These are phyloP conservation scores for Ptycholaimellus sp. DNA, from an alignment of 2,888 invertebrate genomes.

Conservation along the genomic window DNA sequence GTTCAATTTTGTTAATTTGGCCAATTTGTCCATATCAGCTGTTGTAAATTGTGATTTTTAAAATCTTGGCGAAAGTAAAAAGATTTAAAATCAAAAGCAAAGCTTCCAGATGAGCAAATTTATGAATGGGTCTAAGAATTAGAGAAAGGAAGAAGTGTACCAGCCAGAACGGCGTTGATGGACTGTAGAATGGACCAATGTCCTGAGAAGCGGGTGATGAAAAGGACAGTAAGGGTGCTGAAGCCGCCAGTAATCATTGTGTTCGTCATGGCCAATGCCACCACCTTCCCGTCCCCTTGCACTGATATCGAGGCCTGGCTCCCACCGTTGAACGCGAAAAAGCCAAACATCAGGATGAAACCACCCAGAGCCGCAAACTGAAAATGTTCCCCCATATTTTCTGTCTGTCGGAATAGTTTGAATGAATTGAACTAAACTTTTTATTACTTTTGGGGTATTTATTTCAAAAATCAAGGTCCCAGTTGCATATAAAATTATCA, in stretches of 20 bases:
- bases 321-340: constrained; percentile 34
- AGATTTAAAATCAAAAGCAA: not conserved
- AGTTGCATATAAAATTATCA: too few species aligned
- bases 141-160: constrained; percentile 24
- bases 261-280: constrained; percentile 28
- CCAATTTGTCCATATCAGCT: not conserved
- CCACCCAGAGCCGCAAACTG: constrained; percentile 33
- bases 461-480: too few species aligned
- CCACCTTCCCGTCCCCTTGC: constrained; percentile 26
- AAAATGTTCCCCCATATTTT: constrained; percentile 5
- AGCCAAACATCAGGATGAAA: constrained; percentile 32
- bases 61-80: not conserved
- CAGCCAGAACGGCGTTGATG: constrained; percentile 31
- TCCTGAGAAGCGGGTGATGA: constrained; percentile 17
- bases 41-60: not conserved
- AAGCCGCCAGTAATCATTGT: constrained; percentile 30
- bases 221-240: constrained; percentile 26
- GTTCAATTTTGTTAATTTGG: too few species aligned
- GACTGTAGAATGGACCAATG: constrained; percentile 29
- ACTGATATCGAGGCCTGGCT: constrained; percentile 27
- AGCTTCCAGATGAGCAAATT: too few species aligned
- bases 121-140: too few species aligned
- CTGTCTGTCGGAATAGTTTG: not conserved
- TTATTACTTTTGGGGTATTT: too few species aligned
- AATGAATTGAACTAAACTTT: too few species aligned